phyloP scores from a whole-genome alignment of 2,888 invertebrate species.

The Macaria notata region DNA sequence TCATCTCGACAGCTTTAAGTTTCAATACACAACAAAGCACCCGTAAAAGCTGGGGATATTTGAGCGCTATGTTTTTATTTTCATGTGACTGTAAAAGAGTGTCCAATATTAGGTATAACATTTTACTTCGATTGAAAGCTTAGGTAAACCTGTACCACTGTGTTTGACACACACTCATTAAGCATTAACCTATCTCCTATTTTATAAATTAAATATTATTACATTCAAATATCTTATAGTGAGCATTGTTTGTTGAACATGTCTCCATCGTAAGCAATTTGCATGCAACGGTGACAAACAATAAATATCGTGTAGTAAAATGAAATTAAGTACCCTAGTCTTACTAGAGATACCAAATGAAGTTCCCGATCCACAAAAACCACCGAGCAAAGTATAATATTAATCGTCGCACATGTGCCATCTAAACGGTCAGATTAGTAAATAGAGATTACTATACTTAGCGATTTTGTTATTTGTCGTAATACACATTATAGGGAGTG shows the following conservation, averaged over 20 bases:
- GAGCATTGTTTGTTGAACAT: too few species aligned
- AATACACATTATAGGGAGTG: neutral
- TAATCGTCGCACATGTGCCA: constrained; percentile 6
- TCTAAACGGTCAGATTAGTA: constrained; percentile 10
- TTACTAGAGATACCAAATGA: too few species aligned
- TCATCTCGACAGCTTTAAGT: constrained; percentile 6
- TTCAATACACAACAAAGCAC: constrained; percentile 6
- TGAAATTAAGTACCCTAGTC: too few species aligned
- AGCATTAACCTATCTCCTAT: too few species aligned
- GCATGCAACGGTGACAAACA: too few species aligned
- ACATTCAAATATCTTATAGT: too few species aligned
- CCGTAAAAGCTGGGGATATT: constrained; percentile 15
- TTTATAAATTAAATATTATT: too few species aligned
- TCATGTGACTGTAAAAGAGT: constrained; percentile 6
- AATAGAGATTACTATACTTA: constrained; percentile 3
- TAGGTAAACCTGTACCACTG: constrained; percentile 7
- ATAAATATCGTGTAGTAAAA: too few species aligned
- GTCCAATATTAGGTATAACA: constrained; percentile 2
- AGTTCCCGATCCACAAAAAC: neutral
- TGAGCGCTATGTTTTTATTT: constrained; percentile 18
- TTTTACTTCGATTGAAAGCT: constrained; percentile 13
- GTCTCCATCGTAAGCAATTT: too few species aligned
- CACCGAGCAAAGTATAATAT: neutral
- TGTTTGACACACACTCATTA: too few species aligned
- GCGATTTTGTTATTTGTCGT: constrained; percentile 4